These are phyloP conservation scores for Hofmannophila pseudospretella DNA, from an alignment of 2,888 invertebrate genomes.

Conservation along the genomic window DNA sequence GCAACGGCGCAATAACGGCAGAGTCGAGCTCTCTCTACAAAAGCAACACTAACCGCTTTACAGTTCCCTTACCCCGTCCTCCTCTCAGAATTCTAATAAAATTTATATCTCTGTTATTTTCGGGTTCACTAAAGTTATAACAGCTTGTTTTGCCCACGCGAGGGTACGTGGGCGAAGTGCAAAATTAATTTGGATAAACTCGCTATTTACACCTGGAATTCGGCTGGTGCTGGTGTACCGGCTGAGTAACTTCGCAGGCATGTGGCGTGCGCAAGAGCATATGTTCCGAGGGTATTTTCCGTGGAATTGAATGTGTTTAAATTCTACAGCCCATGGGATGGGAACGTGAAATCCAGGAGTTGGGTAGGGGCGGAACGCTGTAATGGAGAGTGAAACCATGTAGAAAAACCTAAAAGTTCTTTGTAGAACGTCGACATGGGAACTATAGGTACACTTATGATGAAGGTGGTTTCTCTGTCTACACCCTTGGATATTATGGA, in stretches of 20 bases:
- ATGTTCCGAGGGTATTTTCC: constrained; percentile 11
- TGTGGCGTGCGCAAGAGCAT: constrained; percentile 15
- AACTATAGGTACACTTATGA: too few species aligned
- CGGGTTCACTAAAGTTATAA: background rate
- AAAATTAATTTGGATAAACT: constrained; percentile 43
- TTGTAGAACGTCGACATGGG: too few species aligned
- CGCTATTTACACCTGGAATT: constrained; percentile 53
- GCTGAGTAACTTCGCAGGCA: constrained; percentile 58
- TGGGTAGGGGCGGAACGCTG: too few species aligned
- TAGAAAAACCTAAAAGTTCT: too few species aligned
- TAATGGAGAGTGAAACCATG: too few species aligned
- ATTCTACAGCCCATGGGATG: too few species aligned
- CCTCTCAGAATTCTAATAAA: background rate
- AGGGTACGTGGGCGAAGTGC: constrained; percentile 39
- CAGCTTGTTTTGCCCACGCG: constrained; percentile 37
- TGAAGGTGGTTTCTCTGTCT: too few species aligned
- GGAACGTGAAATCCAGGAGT: too few species aligned
- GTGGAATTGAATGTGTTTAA: too few species aligned
- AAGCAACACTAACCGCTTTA: constrained; percentile 2
- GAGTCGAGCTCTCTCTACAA: too few species aligned
- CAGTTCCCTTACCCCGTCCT: constrained; percentile 2
- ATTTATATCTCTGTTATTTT: background rate
- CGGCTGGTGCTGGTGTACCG: constrained; percentile 42
- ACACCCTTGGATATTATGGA: too few species aligned
- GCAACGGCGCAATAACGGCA: too few species aligned